Evolutionary conservation across 2,888 invertebrate species (phyloP), one percentile per base, ranked within the genome.

Genomic region (Serrognathus titanus): DNA sequence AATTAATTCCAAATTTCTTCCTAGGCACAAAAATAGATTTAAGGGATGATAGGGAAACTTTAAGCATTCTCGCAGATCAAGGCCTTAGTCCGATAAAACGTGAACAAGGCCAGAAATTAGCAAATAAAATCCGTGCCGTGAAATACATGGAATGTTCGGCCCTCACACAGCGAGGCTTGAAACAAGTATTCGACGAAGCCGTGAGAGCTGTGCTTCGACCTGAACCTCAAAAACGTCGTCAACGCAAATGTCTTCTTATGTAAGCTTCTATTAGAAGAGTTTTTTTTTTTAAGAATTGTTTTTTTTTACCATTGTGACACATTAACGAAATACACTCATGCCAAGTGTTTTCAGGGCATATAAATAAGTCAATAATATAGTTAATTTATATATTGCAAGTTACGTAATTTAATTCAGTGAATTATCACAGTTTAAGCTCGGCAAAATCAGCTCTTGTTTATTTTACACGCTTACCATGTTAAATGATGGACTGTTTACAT

Each of bases 121-220:
- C 98, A 43, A 96, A 97, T 78, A 98, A 97, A 88, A 93, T 99
- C 75, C 87, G 97, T 78, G 98, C 98, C 66, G 94, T 97, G 55
- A 97, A 96, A 83, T 99, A 99, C 78, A 93, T 99, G 90, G 99
- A 99, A 82, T 99, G 99, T 80, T 98, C 98, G 53, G 99, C 99
- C 59, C 83, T 99, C 66, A 99, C 99, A 69, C 99, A 99, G 79
- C 87, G 97, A 74, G 98, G 98, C 62, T 85, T 99, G 55, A 96
- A 97, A 80, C 94, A 95, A 85, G 98, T 99, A 57, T 99, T 99
- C 81, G 97, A 98, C 75, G 99, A 99, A 82, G 97, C 98, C 35
- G 98, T 98, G 38, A 86, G 98, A 69, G 94, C 97, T 57, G 98
- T 99, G 64, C 83, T 99, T 73, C 87, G 95, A 82, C 99, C 99